Conservation (phyloP, 2,888 invertebrate genomes). For the Drosophila infuscata region DNA sequence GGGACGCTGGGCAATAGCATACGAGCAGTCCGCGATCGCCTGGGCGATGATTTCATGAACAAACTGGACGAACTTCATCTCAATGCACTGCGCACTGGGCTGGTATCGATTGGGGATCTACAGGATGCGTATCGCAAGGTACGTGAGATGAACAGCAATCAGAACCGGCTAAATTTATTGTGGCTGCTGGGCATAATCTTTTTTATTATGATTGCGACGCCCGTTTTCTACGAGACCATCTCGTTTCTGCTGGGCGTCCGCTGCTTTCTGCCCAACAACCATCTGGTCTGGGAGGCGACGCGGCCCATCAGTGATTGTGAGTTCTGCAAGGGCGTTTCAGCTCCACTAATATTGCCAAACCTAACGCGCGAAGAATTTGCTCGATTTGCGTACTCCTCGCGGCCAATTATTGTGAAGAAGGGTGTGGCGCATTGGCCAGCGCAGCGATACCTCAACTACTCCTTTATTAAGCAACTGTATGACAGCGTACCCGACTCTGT, state of each 20-base stretch:
- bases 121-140: constrained; percentile 82
- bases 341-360: constrained; percentile 89
- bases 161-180: constrained; percentile 76
- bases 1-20: constrained; percentile 68
- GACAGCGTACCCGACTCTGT: constrained; percentile 89
- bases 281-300: constrained; percentile 94
- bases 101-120: constrained; percentile 81
- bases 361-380: constrained; percentile 89
- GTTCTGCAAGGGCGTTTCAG: constrained; percentile 89
- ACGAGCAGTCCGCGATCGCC: constrained; percentile 69
- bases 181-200: constrained; percentile 83
- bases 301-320: constrained; percentile 93
- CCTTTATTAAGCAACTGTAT: constrained; percentile 90
- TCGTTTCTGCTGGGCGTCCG: constrained; percentile 87
- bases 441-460: constrained; percentile 88
- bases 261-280: constrained; percentile 93
- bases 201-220: constrained; percentile 83
- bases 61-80: constrained; percentile 81
- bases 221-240: constrained; percentile 83
- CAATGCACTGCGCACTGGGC: constrained; percentile 80
- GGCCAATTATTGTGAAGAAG: constrained; percentile 92
- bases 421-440: constrained; percentile 93
- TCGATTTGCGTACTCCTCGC: constrained; percentile 91
- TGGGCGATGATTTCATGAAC: constrained; percentile 74
- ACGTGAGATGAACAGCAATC: constrained; percentile 69